These are phyloP conservation scores for Hydrotaea cyrtoneurina DNA, from an alignment of 2,888 invertebrate species.

Conservation along the genomic window DNA sequence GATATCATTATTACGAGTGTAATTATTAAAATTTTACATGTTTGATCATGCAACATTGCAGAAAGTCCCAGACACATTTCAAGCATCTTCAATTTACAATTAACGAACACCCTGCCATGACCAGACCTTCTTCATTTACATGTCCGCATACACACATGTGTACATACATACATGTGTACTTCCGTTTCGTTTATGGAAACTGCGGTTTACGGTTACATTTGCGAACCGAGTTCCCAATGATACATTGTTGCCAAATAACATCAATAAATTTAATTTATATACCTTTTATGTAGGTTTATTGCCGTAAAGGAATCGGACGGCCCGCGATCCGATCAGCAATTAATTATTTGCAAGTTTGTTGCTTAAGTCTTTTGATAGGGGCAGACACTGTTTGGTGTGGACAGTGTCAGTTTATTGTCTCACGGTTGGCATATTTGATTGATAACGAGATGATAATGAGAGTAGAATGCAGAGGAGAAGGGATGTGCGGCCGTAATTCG, in stretches of 20 bases:
- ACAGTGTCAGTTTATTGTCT: too few relatives aligned
- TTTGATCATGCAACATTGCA: neutral
- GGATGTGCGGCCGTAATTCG: neutral
- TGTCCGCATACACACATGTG: too few relatives aligned
- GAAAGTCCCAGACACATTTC: neutral
- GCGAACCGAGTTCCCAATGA: neutral
- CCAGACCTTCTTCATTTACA: too few relatives aligned
- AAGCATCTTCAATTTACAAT: neutral
- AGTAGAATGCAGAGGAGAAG: too few relatives aligned
- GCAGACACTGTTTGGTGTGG: neutral
- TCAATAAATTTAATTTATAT: constrained; percentile 27
- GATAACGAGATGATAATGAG: neutral
- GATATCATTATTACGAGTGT: neutral
- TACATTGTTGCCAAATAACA: constrained; percentile 14
- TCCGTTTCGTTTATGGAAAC: too few relatives aligned
- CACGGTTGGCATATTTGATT: neutral
- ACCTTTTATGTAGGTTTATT: neutral
- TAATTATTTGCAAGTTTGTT: constrained; percentile 13
- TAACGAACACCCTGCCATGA: neutral
- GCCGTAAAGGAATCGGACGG: neutral
- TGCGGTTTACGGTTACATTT: constrained; percentile 3
- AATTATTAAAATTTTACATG: neutral
- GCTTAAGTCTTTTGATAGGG: constrained; percentile 12
- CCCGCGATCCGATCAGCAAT: neutral
- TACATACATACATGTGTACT: too few relatives aligned